Evolutionary conservation across 2,888 invertebrate species (phyloP).

Genomic region (Drosophila suboccidentalis): DNA sequence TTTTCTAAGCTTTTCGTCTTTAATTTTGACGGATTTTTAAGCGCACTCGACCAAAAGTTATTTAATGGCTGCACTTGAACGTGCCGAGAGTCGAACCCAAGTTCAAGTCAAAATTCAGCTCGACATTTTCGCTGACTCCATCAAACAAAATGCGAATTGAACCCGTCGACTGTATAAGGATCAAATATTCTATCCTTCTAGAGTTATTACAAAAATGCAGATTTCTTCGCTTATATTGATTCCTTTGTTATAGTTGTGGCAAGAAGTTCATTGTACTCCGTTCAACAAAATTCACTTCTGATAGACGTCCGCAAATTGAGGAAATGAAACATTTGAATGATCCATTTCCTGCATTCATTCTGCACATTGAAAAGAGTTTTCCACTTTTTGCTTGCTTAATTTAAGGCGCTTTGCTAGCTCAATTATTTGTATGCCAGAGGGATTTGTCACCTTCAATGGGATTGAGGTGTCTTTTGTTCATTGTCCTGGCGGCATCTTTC

Average conservation of each 20-base stretch:
- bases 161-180: constrained; percentile 6
- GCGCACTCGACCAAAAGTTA: constrained; percentile 68
- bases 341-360: constrained; percentile 67
- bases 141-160: constrained; percentile 14
- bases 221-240: neutral
- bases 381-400: constrained; percentile 26
- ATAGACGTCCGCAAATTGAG: constrained; percentile 60
- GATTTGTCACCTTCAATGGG: neutral
- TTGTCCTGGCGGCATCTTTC: neutral
- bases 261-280: constrained; percentile 23
- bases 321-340: constrained; percentile 76
- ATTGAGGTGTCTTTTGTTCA: neutral
- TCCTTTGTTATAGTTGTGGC: constrained; percentile 11
- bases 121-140: constrained; percentile 43
- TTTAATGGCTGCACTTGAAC: constrained; percentile 79
- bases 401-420: constrained; percentile 28
- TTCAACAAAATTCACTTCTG: constrained; percentile 39
- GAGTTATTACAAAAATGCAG: constrained; percentile 19
- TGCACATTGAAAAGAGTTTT: constrained; percentile 38
- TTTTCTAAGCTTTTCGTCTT: constrained; percentile 56
- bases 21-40: constrained; percentile 66
- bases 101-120: constrained; percentile 1
- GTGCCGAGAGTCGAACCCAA: constrained; percentile 54
- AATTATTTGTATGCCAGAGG: constrained; percentile 50
- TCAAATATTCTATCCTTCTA: constrained; percentile 1